These are phyloP conservation scores for Agrilus mali DNA, from an alignment of 2,888 invertebrate species.

Conservation along the genomic window DNA sequence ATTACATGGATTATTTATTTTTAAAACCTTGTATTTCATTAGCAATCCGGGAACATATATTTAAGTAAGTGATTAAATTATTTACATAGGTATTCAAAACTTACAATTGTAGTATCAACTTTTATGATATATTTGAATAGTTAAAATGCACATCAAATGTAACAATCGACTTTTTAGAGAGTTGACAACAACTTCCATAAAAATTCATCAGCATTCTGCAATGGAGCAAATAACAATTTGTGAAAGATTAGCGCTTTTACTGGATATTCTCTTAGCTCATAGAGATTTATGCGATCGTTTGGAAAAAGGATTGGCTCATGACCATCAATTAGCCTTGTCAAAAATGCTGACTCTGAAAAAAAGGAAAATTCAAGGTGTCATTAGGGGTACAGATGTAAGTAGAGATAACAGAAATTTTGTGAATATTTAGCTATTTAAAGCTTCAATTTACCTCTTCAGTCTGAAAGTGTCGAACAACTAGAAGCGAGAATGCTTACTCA, in stretches of 20 bases:
- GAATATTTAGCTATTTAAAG: neutral
- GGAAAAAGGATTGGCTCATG: slow-evolving; percentile 46
- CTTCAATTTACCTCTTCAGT: slow-evolving; percentile 25
- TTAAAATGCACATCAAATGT: too few species aligned
- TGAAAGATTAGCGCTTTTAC: slow-evolving; percentile 39
- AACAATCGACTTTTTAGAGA: slow-evolving; percentile 30
- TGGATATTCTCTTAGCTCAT: slow-evolving; percentile 42
- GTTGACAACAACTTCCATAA: slow-evolving; percentile 36
- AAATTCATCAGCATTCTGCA: slow-evolving; percentile 39
- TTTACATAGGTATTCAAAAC: too few species aligned
- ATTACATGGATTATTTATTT: neutral
- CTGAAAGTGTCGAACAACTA: slow-evolving; percentile 46
- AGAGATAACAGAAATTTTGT: neutral
- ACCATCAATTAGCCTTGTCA: slow-evolving; percentile 46
- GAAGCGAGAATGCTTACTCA: slow-evolving; percentile 50
- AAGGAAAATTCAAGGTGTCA: slow-evolving; percentile 48
- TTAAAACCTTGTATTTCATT: too few species aligned
- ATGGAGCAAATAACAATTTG: slow-evolving; percentile 42
- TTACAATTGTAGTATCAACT: too few species aligned
- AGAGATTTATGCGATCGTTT: slow-evolving; percentile 47
- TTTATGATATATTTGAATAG: too few species aligned
- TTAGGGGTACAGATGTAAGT: slow-evolving; percentile 46
- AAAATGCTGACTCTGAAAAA: slow-evolving; percentile 50
- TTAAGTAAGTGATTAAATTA: too few species aligned
- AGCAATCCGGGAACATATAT: too few species aligned